Conservation (phyloP, 2,888 invertebrate genomes). For the Drosophila emarginata region DNA sequence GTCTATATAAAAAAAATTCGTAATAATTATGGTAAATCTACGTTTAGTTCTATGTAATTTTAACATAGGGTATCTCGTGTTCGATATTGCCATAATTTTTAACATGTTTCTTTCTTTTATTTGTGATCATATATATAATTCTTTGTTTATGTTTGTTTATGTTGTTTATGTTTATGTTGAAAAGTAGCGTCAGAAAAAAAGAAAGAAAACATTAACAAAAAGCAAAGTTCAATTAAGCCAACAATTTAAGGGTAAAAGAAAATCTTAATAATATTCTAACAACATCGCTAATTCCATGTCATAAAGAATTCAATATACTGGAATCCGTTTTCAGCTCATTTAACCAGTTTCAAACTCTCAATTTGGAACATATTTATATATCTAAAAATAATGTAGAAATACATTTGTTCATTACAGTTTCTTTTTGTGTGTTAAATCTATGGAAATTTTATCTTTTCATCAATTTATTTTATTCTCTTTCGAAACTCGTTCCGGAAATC, state of each 20-base stretch:
- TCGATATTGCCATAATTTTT: not conserved
- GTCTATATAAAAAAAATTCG: too few species aligned
- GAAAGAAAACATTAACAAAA: not conserved
- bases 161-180: not conserved
- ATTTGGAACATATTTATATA: not conserved
- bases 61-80: not conserved
- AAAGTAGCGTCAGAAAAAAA: not conserved
- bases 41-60: too few species aligned
- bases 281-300: not conserved
- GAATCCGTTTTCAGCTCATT: not conserved
- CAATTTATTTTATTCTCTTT: slow-evolving; percentile 7
- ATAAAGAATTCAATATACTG: not conserved
- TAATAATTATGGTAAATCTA: too few species aligned
- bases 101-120: not conserved
- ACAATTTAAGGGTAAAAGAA: not conserved
- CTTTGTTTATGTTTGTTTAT: not conserved
- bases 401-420: slow-evolving; percentile 10
- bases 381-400: not conserved
- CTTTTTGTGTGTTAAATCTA: slow-evolving; percentile 25
- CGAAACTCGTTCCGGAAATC: slow-evolving; percentile 28
- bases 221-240: not conserved
- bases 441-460: slow-evolving; percentile 33
- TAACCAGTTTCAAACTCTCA: not conserved
- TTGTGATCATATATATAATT: not conserved
- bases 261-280: not conserved